A percentile compares a stretch with the other conserved stretches of the same genome.
Evolutionary conservation across 1,140 invertebrate genomes (phyloP).

Genomic region (Camponotus floridanus): DNA sequence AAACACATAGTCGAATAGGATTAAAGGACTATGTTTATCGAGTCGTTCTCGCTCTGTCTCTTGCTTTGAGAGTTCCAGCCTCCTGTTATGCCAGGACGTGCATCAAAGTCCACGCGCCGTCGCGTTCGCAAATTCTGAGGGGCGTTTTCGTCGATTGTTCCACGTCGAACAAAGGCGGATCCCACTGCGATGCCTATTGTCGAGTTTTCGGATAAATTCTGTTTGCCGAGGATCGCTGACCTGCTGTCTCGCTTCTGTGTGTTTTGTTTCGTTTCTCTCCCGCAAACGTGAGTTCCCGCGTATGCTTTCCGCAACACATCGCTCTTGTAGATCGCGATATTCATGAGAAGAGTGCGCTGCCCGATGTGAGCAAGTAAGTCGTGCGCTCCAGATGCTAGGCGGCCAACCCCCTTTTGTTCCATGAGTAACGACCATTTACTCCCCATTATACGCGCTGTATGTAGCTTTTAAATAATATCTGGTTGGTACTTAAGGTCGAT

Average conservation of each 20-base stretch:
- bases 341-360: conserved; percentile 50
- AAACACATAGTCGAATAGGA: not conserved
- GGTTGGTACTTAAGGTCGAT: conserved; percentile 46
- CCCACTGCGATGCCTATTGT: conserved; percentile 66
- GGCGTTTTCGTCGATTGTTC: conserved; percentile 71
- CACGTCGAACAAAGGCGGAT: conserved; percentile 63
- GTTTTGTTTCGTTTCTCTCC: not conserved
- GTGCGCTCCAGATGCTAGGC: conserved; percentile 23
- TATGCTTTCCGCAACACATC: conserved; percentile 16
- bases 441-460: conserved; percentile 57
- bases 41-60: conserved; percentile 17
- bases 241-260: not conserved
- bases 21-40: conserved; percentile 59
- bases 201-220: conserved; percentile 67
- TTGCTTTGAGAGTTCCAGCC: conserved; percentile 25
- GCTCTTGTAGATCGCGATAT: conserved; percentile 62
- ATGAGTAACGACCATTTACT: conserved; percentile 69
- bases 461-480: conserved; percentile 72
- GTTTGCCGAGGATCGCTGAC: conserved; percentile 66
- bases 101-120: conserved; percentile 54
- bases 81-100: conserved; percentile 8
- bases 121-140: conserved; percentile 66
- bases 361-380: conserved; percentile 75
- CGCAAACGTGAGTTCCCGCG: not conserved
- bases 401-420: conserved; percentile 72